Evolutionary conservation across 2,113 vertebrate genomes (phyloP), one percentile per base, ranked within the genome.

Genomic region (Montifringilla adamsi): DNA sequence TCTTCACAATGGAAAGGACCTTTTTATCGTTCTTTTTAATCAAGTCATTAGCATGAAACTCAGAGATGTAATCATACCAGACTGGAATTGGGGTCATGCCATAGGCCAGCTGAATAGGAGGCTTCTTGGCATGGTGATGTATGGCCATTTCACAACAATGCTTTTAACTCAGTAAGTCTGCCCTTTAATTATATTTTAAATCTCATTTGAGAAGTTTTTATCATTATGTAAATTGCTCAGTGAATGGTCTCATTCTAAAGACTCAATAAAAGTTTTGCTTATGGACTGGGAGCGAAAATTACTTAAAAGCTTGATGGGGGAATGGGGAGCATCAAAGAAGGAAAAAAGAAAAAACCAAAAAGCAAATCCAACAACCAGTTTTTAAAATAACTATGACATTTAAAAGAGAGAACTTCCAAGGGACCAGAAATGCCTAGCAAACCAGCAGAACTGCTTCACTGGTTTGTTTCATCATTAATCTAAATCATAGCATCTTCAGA

Each of bases 171-270:
- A 94, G 76, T 89, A 93, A 95, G 64, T 90, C 80, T 97, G 87
- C 89, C 90, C 92, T 97, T 97, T 98, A 97, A 98, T 97, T 98
- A 95, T 90, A 95, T 96, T 98, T 97, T 95, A 94, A 96, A 96
- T 97, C 87, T 96, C 82, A 90, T 96, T 97, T 95, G 92, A 96
- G 96, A 91, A 95, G 84, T 96, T 97, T 96, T 97, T 96, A 96
- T 97, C 95, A 83, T 97, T 97, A 97, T 97, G 93, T 81, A 97
- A 97, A 98, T 97, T 96, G 79, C 66, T 97, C 64, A 86, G 84
- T 95, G 96, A 97, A 94, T 92, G 69, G 68, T 94, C 62, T 93
- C 67, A 55, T 95, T 96, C 95, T 95, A 80, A 62, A 96, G 76
- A 80, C 84, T 87, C 58, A 89, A 43, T 95, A 93, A 91, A 96